phyloP scores from a whole-genome alignment of 1,140 invertebrate species.

The Rhagoletis zephyria region DNA sequence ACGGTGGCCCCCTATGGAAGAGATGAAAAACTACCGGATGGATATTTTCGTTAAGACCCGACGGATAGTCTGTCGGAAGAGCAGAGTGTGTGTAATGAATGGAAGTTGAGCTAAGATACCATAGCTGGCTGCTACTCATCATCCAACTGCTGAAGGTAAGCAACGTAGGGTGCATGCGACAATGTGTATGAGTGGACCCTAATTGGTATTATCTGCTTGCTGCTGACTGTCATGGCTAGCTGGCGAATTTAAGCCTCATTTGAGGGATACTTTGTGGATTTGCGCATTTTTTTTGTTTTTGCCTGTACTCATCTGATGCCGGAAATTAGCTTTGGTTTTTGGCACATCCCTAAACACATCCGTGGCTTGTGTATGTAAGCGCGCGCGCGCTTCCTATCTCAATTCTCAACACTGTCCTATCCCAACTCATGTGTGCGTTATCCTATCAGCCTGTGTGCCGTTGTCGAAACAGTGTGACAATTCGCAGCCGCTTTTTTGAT shows the following conservation, averaged over 20 bases:
- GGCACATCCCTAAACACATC: conserved; percentile 48
- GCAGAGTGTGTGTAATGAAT: neutral
- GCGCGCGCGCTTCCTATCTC: neutral
- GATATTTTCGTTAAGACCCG: neutral
- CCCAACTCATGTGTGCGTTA: conserved; percentile 2
- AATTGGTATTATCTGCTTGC: conserved; percentile 72
- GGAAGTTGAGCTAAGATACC: neutral
- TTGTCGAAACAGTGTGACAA: conserved; percentile 34
- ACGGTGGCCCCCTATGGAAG: conserved; percentile 10
- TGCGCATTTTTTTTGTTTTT: conserved; percentile 58
- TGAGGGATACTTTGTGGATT: conserved; percentile 72
- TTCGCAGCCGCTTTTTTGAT: conserved; percentile 62
- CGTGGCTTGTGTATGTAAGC: too few species aligned
- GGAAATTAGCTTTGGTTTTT: conserved; percentile 59
- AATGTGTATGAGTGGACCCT: conserved; percentile 58
- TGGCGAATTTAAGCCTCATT: conserved; percentile 72
- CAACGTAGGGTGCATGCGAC: neutral
- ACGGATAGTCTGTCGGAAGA: neutral
- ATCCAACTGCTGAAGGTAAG: neutral
- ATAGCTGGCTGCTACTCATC: neutral
- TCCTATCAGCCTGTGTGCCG: conserved; percentile 3
- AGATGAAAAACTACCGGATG: neutral
- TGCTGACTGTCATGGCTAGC: conserved; percentile 22
- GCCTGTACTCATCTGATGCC: neutral
- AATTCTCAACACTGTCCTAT: neutral